Percentiles rank a stretch among this genome's conserved stretches.
Evolutionary conservation across 1,140 invertebrate genomes (phyloP).

Genomic region (Phthorimaea operculella): DNA sequence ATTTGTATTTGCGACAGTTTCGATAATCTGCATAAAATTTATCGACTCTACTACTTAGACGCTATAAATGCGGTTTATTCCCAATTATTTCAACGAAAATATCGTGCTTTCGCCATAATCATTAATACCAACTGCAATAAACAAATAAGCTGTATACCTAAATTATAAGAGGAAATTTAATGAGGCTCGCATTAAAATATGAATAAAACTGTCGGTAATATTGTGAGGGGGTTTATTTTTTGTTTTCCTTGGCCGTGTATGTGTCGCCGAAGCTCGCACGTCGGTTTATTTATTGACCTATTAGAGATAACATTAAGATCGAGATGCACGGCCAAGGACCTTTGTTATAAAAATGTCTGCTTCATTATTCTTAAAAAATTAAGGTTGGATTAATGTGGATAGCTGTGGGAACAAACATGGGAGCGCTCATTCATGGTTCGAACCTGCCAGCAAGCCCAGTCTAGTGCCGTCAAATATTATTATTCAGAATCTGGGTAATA

Average conservation of each 20-base stretch:
- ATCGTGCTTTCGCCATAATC: too few species aligned
- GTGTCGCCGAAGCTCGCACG: slow-evolving; percentile 65
- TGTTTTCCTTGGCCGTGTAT: slow-evolving; percentile 54
- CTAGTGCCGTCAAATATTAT: too few species aligned
- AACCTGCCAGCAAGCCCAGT: too few species aligned
- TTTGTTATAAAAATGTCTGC: slow-evolving; percentile 68
- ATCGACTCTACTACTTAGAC: too few species aligned
- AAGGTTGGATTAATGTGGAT: slow-evolving; percentile 41
- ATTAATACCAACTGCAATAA: background rate
- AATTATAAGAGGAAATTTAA: slow-evolving; percentile 17
- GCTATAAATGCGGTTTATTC: too few species aligned
- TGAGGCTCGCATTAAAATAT: slow-evolving; percentile 31
- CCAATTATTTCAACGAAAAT: too few species aligned
- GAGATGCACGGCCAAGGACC: slow-evolving; percentile 66
- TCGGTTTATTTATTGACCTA: slow-evolving; percentile 67
- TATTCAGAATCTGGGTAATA: too few species aligned
- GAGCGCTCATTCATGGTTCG: too few species aligned
- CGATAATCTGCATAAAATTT: too few species aligned
- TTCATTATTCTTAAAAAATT: slow-evolving; percentile 66
- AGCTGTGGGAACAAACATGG: background rate
- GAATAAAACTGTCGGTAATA: slow-evolving; percentile 37
- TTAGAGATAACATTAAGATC: slow-evolving; percentile 69
- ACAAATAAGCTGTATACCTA: background rate
- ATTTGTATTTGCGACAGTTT: too few species aligned
- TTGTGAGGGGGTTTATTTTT: slow-evolving; percentile 55